Evolutionary conservation across 2,113 vertebrate genomes (phyloP).

Genomic region (Psammodynastes pulverulentus): DNA sequence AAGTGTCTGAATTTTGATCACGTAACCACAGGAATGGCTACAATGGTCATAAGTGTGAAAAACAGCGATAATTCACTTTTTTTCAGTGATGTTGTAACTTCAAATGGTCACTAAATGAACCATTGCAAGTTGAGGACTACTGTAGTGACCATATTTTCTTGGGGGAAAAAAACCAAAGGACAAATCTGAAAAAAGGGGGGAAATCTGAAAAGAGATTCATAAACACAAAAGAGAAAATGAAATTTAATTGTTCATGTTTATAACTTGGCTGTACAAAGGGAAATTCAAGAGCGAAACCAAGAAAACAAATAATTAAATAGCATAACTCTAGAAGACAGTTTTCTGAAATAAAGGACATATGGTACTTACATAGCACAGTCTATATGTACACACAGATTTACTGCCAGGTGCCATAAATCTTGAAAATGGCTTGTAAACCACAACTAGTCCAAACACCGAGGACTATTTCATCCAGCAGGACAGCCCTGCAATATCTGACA

Average conservation of each 20-base stretch:
- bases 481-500: neutral
- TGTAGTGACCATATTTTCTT: neutral
- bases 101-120: too few species aligned
- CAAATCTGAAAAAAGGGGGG: neutral
- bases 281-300: neutral
- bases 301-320: neutral
- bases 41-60: too few species aligned
- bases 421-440: neutral
- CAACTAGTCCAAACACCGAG: neutral
- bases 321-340: neutral
- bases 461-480: neutral
- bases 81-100: too few species aligned
- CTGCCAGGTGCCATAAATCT: neutral
- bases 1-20: too few species aligned
- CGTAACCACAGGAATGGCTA: too few species aligned
- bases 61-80: too few species aligned
- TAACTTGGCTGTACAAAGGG: neutral
- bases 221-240: neutral
- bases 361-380: neutral
- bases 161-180: neutral
- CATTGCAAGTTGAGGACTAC: neutral
- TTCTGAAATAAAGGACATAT: neutral
- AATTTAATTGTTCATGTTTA: neutral
- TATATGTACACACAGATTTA: neutral
- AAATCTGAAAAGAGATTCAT: neutral